Conservation (phyloP, 2,113 vertebrate genomes). For the Myiozetetes cayanensis region DNA sequence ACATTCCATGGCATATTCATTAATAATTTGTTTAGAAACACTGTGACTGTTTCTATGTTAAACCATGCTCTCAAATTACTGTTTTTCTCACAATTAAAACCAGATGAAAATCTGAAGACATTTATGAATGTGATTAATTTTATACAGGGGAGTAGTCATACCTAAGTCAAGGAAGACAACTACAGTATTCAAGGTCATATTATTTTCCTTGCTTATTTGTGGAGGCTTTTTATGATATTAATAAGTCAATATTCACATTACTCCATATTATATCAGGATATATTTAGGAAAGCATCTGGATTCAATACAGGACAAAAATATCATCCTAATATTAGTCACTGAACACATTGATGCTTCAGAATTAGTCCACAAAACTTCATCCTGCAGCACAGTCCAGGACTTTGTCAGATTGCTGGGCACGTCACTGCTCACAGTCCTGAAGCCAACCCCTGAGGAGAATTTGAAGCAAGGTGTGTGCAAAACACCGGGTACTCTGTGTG, state of each 20-base stretch:
- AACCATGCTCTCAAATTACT: not conserved
- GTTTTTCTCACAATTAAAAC: not conserved
- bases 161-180: not conserved
- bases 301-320: not conserved
- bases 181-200: not conserved
- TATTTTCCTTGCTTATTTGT: not conserved
- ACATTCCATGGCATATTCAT: not conserved
- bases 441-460: not conserved
- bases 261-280: not conserved
- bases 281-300: not conserved
- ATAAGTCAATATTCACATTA: not conserved
- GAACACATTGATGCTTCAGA: not conserved
- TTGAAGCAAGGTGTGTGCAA: not conserved
- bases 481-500: accelerated
- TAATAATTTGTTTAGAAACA: not conserved
- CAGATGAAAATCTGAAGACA: not conserved
- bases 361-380: not conserved
- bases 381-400: not conserved
- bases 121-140: not conserved
- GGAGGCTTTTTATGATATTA: not conserved
- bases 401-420: not conserved
- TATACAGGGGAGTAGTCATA: not conserved
- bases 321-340: not conserved
- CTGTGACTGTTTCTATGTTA: not conserved
- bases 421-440: not conserved